These are phyloP conservation scores for Tetranychus truncatus DNA, from an alignment of 2,888 invertebrate species.

Conservation along the genomic window DNA sequence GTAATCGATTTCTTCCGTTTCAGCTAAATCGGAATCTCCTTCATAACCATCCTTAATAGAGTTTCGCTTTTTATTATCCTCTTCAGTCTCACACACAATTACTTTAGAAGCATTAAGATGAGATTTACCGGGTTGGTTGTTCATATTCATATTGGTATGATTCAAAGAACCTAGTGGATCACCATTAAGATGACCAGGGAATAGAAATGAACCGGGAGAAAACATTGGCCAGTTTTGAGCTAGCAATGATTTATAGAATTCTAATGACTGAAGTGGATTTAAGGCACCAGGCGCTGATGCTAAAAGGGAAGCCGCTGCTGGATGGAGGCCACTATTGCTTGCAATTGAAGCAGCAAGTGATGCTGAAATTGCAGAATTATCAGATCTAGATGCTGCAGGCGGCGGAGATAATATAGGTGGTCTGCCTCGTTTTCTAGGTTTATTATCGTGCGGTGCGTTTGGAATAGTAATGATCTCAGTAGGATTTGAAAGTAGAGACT, in stretches of 20 bases:
- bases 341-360: not conserved
- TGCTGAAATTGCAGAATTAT: not conserved
- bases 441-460: slow-evolving; percentile 6
- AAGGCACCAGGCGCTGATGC: not conserved
- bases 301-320: not conserved
- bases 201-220: not conserved
- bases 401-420: slow-evolving; percentile 22
- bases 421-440: slow-evolving; percentile 21
- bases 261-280: not conserved
- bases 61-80: slow-evolving; percentile 2
- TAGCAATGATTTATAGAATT: not conserved
- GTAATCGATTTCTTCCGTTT: not conserved
- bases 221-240: not conserved
- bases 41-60: slow-evolving; percentile 4
- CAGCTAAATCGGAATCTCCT: slow-evolving; percentile 9
- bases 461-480: not conserved
- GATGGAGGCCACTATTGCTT: not conserved
- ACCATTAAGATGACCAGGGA: not conserved
- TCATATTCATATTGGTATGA: not conserved
- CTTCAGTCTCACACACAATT: slow-evolving; percentile 14
- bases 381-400: not conserved
- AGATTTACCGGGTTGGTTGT: not conserved
- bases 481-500: slow-evolving; percentile 15
- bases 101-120: not conserved
- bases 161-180: not conserved